Conservation (phyloP, 2,113 vertebrate genomes). For the Notarius lentiginosus region DNA sequence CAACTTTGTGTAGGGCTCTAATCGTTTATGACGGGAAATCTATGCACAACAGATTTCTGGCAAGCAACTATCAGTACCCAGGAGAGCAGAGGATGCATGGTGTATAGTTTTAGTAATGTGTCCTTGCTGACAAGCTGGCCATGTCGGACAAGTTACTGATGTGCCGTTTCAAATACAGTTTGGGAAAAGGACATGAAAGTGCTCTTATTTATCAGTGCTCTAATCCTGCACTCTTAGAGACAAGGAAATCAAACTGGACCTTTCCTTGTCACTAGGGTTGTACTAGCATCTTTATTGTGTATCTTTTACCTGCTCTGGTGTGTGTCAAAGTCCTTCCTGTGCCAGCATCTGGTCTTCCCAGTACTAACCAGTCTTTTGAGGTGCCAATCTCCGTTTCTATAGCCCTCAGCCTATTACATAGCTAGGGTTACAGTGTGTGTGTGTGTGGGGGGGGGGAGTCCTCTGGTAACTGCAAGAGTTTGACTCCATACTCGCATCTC, state of each 20-base stretch:
- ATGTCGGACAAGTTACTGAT: neutral
- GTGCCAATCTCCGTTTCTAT: too few species aligned
- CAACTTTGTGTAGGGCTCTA: neutral
- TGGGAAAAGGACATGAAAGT: slow-evolving; percentile 2
- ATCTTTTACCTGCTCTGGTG: neutral
- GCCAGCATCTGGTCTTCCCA: too few species aligned
- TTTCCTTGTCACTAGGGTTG: neutral
- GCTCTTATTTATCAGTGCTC: neutral
- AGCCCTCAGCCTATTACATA: too few species aligned
- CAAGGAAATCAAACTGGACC: neutral
- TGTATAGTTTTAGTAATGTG: neutral
- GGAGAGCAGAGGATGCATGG: neutral
- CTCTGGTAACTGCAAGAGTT: too few species aligned
- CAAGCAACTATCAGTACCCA: neutral
- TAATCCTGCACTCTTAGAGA: neutral
- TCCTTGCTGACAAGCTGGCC: neutral
- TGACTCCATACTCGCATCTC: too few species aligned
- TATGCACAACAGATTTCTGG: neutral
- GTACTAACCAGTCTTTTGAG: too few species aligned
- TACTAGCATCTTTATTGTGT: neutral
- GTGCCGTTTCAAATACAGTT: neutral
- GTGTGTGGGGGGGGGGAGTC: too few species aligned
- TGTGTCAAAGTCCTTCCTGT: too few species aligned
- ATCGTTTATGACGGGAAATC: neutral
- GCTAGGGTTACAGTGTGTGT: too few species aligned